Percentiles rank a stretch among this genome's conserved stretches.
Evolutionary conservation across 2,888 invertebrate species (phyloP).

Genomic region (Apoda limacodes): DNA sequence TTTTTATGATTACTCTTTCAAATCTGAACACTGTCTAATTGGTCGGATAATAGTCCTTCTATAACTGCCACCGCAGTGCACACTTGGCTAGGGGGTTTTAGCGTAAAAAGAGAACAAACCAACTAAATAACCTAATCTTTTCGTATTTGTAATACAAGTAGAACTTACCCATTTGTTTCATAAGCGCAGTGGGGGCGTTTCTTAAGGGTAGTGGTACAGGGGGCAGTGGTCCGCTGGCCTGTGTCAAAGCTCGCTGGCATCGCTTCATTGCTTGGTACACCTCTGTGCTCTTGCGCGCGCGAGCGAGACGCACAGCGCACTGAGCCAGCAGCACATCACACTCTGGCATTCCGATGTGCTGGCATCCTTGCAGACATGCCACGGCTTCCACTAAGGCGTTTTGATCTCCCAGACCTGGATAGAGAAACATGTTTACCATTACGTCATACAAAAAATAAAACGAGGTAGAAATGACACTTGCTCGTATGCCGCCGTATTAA

Average conservation of each 20-base stretch:
- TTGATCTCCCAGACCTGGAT: constrained; percentile 74
- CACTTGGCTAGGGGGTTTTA: no score
- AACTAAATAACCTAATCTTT: no score
- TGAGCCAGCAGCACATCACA: constrained; percentile 82
- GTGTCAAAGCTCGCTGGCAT: constrained; percentile 71
- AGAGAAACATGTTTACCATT: no score
- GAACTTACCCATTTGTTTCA: constrained; percentile 83
- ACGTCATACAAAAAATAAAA: no score
- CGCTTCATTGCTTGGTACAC: constrained; percentile 68
- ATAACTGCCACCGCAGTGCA: no score
- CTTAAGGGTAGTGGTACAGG: constrained; percentile 82
- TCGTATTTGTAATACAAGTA: no score
- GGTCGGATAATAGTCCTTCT: no score
- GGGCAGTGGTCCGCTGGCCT: constrained; percentile 77
- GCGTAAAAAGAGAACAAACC: no score
- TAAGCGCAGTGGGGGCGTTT: constrained; percentile 83
- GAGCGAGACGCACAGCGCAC: constrained; percentile 80
- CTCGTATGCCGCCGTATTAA: no score
- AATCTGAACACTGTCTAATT: no score
- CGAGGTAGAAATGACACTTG: no score
- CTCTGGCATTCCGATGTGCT: constrained; percentile 85
- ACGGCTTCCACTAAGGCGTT: constrained; percentile 76
- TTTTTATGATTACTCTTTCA: no score
- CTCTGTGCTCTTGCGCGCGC: constrained; percentile 80
- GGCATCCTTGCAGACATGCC: constrained; percentile 82